Evolutionary conservation across 2,888 invertebrate species (phyloP), one percentile per base, ranked within the genome.

Genomic region (Monopis laevigella): DNA sequence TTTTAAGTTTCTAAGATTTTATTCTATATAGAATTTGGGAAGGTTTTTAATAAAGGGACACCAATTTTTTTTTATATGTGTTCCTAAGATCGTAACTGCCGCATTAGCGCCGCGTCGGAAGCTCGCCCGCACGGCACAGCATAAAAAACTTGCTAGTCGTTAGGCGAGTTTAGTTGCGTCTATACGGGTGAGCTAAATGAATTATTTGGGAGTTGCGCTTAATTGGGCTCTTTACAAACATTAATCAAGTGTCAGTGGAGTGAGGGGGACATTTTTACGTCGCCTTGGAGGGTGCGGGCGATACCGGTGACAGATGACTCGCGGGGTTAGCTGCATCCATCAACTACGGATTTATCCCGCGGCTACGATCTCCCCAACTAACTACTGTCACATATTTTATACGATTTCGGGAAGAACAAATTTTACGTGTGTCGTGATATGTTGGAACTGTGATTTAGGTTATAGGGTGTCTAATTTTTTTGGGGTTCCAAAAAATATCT

Each of bases 191-290:
- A 65, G 59, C 65, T 59, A 68, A 70, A 69, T 65, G 59, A 67
- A 68, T 65, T 59, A 61, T 64, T 64, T 59, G 61, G 57, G 57
- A 60, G 61, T 59, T n/a, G 56, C 54, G 60, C 68, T 73, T 77
- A 78, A 78, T 77, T 73, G 77, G 74, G 65, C 62, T 67, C 77
- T 75, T 71, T 77, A 74, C 60, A 63, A 68, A 66, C 77, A 78
- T 78, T 77, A 74, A 78, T 78, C 75, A 77, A 73, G 67, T 63
- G 62, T 56, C 44, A 44, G 32, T 21, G 21, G 5, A 29, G 13
- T 5, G 55, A 59, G 62, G 71, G 72, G 69, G 62, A 65, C 68
- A 72, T 73, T 74, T 75, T 72, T 73, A 67, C 59, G 68, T 65
- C 62, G 60, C 52, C 43, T 52, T 51, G 53, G 60, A 54, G 59